phyloP scores from a whole-genome alignment of 1,140 invertebrate genomes.

The Colletes latitarsis region DNA sequence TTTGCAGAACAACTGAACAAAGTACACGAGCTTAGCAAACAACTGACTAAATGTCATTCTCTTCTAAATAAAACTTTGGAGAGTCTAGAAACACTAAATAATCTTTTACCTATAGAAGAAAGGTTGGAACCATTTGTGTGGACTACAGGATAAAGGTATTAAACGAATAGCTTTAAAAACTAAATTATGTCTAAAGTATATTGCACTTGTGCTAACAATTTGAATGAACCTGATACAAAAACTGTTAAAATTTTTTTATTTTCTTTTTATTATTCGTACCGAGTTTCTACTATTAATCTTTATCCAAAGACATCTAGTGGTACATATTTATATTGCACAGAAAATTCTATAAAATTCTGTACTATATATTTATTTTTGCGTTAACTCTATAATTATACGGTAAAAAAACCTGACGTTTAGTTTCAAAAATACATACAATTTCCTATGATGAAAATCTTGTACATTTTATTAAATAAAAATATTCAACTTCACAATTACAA shows the following conservation, averaged over 20 bases:
- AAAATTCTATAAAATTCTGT: slow-evolving; percentile 29
- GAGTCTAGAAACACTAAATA: slow-evolving; percentile 92
- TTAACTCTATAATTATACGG: slow-evolving; percentile 41
- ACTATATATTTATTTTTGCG: slow-evolving; percentile 51
- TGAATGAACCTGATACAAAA: background rate
- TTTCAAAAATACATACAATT: slow-evolving; percentile 46
- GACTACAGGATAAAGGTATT: slow-evolving; percentile 86
- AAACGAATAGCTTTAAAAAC: background rate
- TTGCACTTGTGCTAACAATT: slow-evolving; percentile 38
- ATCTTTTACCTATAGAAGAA: slow-evolving; percentile 90
- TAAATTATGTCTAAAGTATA: slow-evolving; percentile 7
- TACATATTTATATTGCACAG: slow-evolving; percentile 31
- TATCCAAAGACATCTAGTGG: slow-evolving; percentile 12
- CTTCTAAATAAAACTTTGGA: slow-evolving; percentile 92
- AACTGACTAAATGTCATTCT: slow-evolving; percentile 90
- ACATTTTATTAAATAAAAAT: slow-evolving; percentile 29
- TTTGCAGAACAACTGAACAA: slow-evolving; percentile 92
- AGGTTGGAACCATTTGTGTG: slow-evolving; percentile 94
- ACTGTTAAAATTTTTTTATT: slow-evolving; percentile 6
- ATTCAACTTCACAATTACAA: slow-evolving; percentile 9
- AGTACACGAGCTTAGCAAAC: slow-evolving; percentile 86
- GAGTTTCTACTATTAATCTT: background rate
- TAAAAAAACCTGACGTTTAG: slow-evolving; percentile 39
- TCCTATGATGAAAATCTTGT: slow-evolving; percentile 19
- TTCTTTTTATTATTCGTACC: slow-evolving; percentile 3